Conservation (phyloP, 2,797 vertebrate genomes). For the Myiotriccus ornatus region DNA sequence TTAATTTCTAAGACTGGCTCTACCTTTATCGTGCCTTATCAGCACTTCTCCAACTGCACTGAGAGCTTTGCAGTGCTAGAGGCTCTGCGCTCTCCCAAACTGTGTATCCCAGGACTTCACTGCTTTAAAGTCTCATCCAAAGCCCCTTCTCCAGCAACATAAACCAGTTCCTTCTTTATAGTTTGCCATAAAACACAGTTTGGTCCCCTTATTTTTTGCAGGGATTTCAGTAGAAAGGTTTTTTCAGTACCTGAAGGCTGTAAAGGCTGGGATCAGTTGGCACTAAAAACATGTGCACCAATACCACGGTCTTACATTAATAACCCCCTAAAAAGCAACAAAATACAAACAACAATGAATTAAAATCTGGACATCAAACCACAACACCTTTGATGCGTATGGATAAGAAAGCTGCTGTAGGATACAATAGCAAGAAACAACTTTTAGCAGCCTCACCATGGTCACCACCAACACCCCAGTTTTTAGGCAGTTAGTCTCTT, state of each 20-base stretch:
- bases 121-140: background rate
- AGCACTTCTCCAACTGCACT: background rate
- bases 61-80: background rate
- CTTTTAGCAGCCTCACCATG: background rate
- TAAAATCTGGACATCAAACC: background rate
- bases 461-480: background rate
- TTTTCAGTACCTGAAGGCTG: background rate
- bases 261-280: background rate
- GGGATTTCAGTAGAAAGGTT: background rate
- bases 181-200: background rate
- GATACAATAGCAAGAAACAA: background rate
- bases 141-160: background rate
- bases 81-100: background rate
- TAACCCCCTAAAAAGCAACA: background rate
- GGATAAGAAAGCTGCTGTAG: background rate
- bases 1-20: background rate
- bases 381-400: background rate
- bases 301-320: background rate
- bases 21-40: background rate
- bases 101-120: background rate
- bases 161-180: background rate
- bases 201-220: background rate
- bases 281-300: background rate
- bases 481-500: background rate
- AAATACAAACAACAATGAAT: background rate